Evolutionary conservation across 2,113 vertebrate species (phyloP).

Genomic region (Lophochroa leadbeateri): DNA sequence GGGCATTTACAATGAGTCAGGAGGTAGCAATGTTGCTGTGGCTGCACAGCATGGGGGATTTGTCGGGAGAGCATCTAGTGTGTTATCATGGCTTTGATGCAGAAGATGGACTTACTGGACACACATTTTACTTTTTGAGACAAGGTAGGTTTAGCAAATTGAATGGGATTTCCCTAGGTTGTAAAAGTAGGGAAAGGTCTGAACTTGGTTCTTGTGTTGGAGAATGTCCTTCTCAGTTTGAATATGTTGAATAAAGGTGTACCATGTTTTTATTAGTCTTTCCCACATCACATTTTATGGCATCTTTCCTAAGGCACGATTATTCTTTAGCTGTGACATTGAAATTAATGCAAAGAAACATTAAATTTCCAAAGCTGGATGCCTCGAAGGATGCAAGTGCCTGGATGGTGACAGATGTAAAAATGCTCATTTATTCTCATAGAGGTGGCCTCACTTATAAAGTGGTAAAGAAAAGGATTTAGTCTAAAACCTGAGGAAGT

Average conservation of each 20-base stretch:
- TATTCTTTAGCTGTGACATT: background rate
- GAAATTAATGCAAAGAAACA: background rate
- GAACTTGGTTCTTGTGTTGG: background rate
- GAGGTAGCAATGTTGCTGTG: constrained; percentile 66
- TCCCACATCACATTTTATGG: background rate
- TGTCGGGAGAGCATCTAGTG: background rate
- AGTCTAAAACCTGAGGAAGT: background rate
- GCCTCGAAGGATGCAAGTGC: background rate
- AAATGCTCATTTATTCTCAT: background rate
- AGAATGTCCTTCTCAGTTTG: background rate
- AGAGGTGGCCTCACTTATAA: background rate
- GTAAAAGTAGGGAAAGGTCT: background rate
- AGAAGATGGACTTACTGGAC: background rate
- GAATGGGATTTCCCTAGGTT: background rate
- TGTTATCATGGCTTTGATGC: background rate
- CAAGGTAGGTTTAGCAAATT: background rate
- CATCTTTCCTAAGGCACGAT: background rate
- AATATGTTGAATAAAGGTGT: background rate
- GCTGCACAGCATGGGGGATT: constrained; percentile 42
- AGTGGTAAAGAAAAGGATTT: background rate
- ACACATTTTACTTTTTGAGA: background rate
- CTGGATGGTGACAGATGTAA: background rate
- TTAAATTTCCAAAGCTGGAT: background rate
- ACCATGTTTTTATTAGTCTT: background rate
- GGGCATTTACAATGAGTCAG: constrained; percentile 71